A percentile compares a stretch with the other conserved stretches of the same genome.
Conservation (phyloP, 2,888 invertebrate species). For the Pachydiplax longipennis region DNA sequence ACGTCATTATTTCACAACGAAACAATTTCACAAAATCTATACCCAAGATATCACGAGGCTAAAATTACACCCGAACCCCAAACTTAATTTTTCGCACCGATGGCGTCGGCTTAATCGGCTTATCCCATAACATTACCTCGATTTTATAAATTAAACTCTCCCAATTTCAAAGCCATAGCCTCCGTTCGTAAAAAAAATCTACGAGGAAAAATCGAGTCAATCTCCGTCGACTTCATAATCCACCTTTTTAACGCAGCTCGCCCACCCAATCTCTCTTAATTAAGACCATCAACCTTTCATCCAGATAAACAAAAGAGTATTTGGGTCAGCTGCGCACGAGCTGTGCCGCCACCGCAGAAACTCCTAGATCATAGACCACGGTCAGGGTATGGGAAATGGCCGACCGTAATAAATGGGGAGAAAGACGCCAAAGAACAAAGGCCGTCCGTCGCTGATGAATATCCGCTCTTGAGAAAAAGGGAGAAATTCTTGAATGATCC, state of each 20-base stretch:
- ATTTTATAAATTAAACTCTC: too few species aligned
- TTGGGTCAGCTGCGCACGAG: not conserved
- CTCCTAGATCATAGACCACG: not conserved
- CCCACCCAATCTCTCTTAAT: not conserved
- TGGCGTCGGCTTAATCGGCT: too few species aligned
- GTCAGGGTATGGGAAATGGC: not conserved
- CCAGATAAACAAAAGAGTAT: not conserved
- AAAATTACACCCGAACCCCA: too few species aligned
- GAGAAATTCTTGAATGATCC: not conserved
- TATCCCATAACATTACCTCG: too few species aligned
- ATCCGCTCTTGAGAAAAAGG: not conserved
- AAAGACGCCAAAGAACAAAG: not conserved
- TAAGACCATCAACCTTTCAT: not conserved
- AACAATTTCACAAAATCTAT: too few species aligned
- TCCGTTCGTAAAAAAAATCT: too few species aligned
- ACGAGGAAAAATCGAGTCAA: too few species aligned
- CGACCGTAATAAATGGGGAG: not conserved
- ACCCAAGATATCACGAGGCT: too few species aligned
- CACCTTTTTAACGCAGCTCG: not conserved
- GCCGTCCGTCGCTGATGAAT: not conserved
- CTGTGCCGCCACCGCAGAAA: not conserved
- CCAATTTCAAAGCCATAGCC: too few species aligned
- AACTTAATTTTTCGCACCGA: too few species aligned
- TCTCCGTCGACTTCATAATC: too few species aligned
- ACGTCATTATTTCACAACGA: too few species aligned